Evolutionary conservation across 2,797 vertebrate genomes (phyloP), one percentile per base, ranked within the genome.

Genomic region (Atherinosoma microstoma): DNA sequence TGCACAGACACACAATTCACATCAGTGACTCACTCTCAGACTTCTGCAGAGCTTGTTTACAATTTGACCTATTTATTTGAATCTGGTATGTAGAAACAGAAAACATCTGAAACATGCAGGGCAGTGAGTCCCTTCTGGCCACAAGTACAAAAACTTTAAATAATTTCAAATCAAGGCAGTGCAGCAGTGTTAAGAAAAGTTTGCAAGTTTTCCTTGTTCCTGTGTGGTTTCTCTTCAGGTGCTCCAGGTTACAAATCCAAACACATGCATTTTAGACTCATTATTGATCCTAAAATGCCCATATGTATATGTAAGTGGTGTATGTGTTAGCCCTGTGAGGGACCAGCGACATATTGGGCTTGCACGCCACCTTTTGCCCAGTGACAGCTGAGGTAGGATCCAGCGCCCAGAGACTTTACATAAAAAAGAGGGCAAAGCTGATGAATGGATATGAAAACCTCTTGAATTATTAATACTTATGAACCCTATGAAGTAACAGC

Each of bases 11-110:
- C 42, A 20, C 45, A 15, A n/a, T 22, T 34, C 27, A 22, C 20
- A 34, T 32, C 18, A 30, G 29, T 51, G 27, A 64, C 61, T 56
- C 53, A 16, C 3, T 51, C 15, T 45, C 18, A 29, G 18, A 18
- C 40, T 47, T 63, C 40, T 30, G 60, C 38, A 63, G 40, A 47
- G 29, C 27, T n/a, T 45, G 16, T 20, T 22, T 18, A 22, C 16
- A 20, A 49, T 49, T 30, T 49, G 60, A 63, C 27, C 60, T 42
- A 32, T 64, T 64, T 64, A 47, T 64, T 47, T 32, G 38, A 62
- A 30, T 62, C 60, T 13, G 18, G 27, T 64, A 13, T 29, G 27
- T 29, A 15, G 13, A 27, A 56, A 29, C 53, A 56, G 27, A 53
- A 56, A 56, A 56, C 53, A 56, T 64, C 5, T 64, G 18, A 22